These are phyloP conservation scores for Aphelinus atriplicis DNA, from an alignment of 1,140 invertebrate species.

Conservation along the genomic window DNA sequence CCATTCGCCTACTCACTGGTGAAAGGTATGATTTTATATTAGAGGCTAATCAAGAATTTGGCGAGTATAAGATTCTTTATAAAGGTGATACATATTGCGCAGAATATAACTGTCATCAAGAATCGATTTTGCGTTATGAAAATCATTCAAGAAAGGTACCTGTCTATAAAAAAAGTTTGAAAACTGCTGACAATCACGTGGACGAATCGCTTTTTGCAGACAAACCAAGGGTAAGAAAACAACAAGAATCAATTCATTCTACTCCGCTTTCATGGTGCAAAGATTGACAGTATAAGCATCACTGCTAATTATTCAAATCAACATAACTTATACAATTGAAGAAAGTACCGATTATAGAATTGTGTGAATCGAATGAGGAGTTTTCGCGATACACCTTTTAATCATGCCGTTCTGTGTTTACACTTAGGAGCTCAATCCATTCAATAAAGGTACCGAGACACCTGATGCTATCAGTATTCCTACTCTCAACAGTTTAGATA, in stretches of 20 bases:
- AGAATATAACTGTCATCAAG: slow-evolving; percentile 53
- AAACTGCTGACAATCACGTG: background rate
- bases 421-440: slow-evolving; percentile 78
- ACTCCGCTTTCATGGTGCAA: no score
- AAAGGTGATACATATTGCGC: slow-evolving; percentile 51
- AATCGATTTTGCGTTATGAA: slow-evolving; percentile 64
- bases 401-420: slow-evolving; percentile 38
- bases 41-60: slow-evolving; percentile 53
- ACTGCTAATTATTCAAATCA: no score
- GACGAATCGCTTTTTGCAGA: background rate
- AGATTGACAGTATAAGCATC: no score
- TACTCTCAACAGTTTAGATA: slow-evolving; percentile 70
- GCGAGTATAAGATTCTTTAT: slow-evolving; percentile 65
- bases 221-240: no score
- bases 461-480: slow-evolving; percentile 74
- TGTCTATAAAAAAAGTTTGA: background rate
- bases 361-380: no score
- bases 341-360: no score
- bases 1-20: slow-evolving; percentile 31
- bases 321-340: no score
- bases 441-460: slow-evolving; percentile 79
- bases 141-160: background rate
- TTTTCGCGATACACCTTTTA: no score
- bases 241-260: no score
- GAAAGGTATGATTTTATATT: slow-evolving; percentile 69